These are phyloP conservation scores for Drosophila triauraria DNA, from an alignment of 1,140 invertebrate species.

Conservation along the genomic window DNA sequence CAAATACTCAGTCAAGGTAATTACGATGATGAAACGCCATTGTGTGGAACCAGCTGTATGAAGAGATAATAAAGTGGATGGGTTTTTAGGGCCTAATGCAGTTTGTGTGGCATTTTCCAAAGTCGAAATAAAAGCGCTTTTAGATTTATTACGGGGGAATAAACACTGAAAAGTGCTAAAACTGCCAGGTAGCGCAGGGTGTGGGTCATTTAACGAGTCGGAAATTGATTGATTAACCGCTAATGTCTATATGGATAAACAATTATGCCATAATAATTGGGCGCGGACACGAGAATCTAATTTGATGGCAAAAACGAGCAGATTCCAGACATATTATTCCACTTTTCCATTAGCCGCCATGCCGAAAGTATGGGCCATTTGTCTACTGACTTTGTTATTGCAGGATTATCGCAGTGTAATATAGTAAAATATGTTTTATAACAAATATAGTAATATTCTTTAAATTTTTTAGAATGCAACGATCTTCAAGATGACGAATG, in stretches of 20 bases:
- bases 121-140: neutral
- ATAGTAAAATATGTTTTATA: neutral
- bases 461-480: slow-evolving; percentile 27
- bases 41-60: slow-evolving; percentile 9
- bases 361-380: slow-evolving; percentile 12
- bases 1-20: slow-evolving; percentile 22
- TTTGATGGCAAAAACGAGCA: neutral
- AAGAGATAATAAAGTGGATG: slow-evolving; percentile 9
- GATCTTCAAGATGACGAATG: slow-evolving; percentile 59
- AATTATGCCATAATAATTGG: slow-evolving; percentile 12
- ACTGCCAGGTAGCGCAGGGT: neutral
- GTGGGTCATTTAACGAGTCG: slow-evolving; percentile 17
- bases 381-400: slow-evolving; percentile 10
- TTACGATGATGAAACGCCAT: neutral
- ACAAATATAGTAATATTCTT: neutral
- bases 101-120: slow-evolving; percentile 1
- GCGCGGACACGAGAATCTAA: slow-evolving; percentile 8
- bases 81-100: slow-evolving; percentile 7
- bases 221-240: slow-evolving; percentile 34
- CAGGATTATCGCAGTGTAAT: slow-evolving; percentile 10
- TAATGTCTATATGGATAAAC: slow-evolving; percentile 10
- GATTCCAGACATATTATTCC: neutral
- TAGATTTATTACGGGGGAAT: neutral
- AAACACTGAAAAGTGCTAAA: neutral
- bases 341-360: slow-evolving; percentile 13